Conservation (phyloP, 2,113 vertebrate species). For the Gracilinanus agilis region DNA sequence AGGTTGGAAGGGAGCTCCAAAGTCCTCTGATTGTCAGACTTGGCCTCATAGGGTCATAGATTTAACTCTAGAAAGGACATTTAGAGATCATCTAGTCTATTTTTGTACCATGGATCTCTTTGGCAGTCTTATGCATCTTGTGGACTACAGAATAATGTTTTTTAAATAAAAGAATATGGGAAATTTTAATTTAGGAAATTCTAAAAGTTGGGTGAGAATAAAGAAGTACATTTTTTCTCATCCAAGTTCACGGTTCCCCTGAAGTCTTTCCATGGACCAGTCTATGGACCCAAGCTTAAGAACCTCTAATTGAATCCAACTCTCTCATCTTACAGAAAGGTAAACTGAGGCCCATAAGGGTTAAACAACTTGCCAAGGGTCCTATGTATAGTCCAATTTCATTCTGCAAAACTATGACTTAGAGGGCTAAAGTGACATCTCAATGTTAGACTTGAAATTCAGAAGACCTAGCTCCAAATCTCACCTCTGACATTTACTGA, state of each 20-base stretch:
- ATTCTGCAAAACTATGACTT: not conserved
- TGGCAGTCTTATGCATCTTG: not conserved
- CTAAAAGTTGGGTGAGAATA: not conserved
- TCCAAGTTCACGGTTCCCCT: not conserved
- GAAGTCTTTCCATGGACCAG: not conserved
- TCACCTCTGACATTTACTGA: not conserved
- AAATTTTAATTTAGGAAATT: not conserved
- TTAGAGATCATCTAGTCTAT: not conserved
- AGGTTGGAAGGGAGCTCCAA: not conserved
- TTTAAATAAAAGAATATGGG: not conserved
- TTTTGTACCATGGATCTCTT: not conserved
- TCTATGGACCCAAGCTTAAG: not conserved
- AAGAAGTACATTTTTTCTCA: rapidly evolving
- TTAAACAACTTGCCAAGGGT: not conserved
- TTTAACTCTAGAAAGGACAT: not conserved
- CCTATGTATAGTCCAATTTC: not conserved
- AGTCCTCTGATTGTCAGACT: not conserved
- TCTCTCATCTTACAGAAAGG: not conserved
- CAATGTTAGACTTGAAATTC: not conserved
- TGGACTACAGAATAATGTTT: not conserved
- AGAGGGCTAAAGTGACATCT: not conserved
- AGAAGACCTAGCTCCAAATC: not conserved
- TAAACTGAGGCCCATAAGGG: conserved; percentile 45
- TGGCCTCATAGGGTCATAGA: not conserved
- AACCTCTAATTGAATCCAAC: not conserved